Evolutionary conservation across 1,140 invertebrate species (phyloP), one percentile per base, ranked within the genome.

Genomic region (Ericerus pela): DNA sequence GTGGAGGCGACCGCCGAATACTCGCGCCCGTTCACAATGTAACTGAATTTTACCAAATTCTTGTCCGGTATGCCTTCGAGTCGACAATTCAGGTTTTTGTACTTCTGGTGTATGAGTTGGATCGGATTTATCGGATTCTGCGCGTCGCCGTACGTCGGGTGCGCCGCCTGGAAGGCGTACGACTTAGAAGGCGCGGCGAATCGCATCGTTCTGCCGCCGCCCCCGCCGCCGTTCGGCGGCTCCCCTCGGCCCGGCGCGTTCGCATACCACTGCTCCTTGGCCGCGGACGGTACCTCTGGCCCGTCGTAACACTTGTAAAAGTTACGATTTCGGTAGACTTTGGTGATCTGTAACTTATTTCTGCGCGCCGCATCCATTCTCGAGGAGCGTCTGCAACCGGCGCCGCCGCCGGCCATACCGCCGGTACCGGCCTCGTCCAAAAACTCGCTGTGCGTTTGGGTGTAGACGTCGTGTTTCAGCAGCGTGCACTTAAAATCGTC

Each of bases 1-100:
- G 41, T 47, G 16, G 41, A 47, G 10, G 41, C 41, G 20, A 47
- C 14, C 6, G 41, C 41, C 41, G 41, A 47, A 14, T 47, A 47
- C 26, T 47, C 41, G 22, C 26, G 22, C 11, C 41, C 41, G 14
- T 47, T 47, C 4, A 47, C 41, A 24, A 47, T 47, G 20, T 47
- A 47, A 24, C 41, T 47, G 26, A 47, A 47, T 16, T 47, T 47
- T 18, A 47, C 41, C 11, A 47, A 14, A 47, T 47, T 47, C 14
- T 47, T 47, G 5, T 47, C 41, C 3, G 41, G 41, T 2, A 47
- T 47, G 18, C 41, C 41, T 47, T 47, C 41, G 3, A 47, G 20
- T 22, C 41, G 10, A 16, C 41, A 47, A 47, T 47, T 47, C 10
- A 47, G 41, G 18, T 47, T 47, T 24, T 47, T 47, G 20, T 47